These are phyloP conservation scores for Benitochromis conjunctus DNA, from an alignment of 2,113 vertebrate species.

Conservation along the genomic window DNA sequence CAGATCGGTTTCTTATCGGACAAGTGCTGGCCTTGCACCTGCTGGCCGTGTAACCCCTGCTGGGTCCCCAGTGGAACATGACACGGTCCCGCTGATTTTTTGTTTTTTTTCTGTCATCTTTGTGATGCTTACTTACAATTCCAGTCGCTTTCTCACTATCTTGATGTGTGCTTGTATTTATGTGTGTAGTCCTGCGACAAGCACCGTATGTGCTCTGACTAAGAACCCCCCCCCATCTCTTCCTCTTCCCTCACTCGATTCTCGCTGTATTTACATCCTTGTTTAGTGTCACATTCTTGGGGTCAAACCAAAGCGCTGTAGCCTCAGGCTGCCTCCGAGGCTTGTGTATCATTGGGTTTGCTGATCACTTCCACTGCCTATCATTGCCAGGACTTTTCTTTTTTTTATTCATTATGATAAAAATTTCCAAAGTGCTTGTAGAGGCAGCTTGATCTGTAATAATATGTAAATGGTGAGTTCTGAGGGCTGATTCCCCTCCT, in stretches of 20 bases:
- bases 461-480: constrained; percentile 53
- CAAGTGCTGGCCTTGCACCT: constrained; percentile 17
- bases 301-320: constrained; percentile 56
- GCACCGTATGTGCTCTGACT: constrained; percentile 24
- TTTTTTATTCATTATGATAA: constrained; percentile 41
- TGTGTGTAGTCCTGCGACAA: constrained; percentile 5
- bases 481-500: neutral
- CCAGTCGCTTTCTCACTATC: neutral
- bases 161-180: constrained; percentile 21
- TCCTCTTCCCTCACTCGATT: neutral
- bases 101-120: neutral
- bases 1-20: constrained; percentile 56
- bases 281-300: constrained; percentile 59
- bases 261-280: constrained; percentile 58
- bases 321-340: constrained; percentile 59
- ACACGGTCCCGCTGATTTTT: neutral
- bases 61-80: neutral
- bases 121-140: neutral
- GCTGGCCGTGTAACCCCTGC: constrained; percentile 35
- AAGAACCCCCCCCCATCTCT: neutral
- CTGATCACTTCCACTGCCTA: constrained; percentile 38
- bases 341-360: constrained; percentile 58
- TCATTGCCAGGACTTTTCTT: constrained; percentile 13
- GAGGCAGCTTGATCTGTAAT: constrained; percentile 25
- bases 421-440: constrained; percentile 28